A percentile compares a stretch with the other conserved stretches of the same genome.
These are phyloP conservation scores for Sander lucioperca DNA, from an alignment of 2,113 vertebrate species.

Conservation along the genomic window DNA sequence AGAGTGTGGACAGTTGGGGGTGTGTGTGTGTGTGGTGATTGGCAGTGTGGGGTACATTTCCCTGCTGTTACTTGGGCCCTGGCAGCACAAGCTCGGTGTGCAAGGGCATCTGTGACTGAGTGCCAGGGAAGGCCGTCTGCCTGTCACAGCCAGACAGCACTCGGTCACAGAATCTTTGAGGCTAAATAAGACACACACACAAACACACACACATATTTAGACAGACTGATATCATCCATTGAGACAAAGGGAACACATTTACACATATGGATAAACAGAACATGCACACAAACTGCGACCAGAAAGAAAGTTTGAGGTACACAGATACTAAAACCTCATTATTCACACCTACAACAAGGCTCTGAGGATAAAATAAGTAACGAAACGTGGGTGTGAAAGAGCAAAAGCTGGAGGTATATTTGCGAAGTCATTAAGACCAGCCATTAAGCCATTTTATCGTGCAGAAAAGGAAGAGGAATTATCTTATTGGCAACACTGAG, in stretches of 20 bases:
- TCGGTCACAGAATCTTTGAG: slow-evolving; percentile 59
- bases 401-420: slow-evolving; percentile 58
- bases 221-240: slow-evolving; percentile 46
- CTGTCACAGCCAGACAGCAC: slow-evolving; percentile 65
- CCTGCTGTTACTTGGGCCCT: slow-evolving; percentile 40
- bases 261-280: not conserved
- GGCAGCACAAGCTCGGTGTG: slow-evolving; percentile 37
- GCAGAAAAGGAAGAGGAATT: slow-evolving; percentile 60
- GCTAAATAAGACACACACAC: slow-evolving; percentile 59
- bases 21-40: slow-evolving; percentile 43
- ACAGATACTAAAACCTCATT: slow-evolving; percentile 25
- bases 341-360: slow-evolving; percentile 52
- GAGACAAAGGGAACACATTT: slow-evolving; percentile 38
- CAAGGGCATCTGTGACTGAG: slow-evolving; percentile 63
- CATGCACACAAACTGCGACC: not conserved
- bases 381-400: slow-evolving; percentile 43
- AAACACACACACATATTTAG: not conserved
- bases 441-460: slow-evolving; percentile 71
- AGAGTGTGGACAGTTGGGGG: slow-evolving; percentile 16
- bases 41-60: slow-evolving; percentile 43
- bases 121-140: slow-evolving; percentile 60
- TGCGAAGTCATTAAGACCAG: slow-evolving; percentile 69
- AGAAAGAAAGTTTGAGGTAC: slow-evolving; percentile 39
- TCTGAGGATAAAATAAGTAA: slow-evolving; percentile 46
- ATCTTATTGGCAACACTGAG: slow-evolving; percentile 48